Base-by-base conservation (phyloP, 2,797 vertebrate species). In the Pseudochromis fuscus region DNA sequence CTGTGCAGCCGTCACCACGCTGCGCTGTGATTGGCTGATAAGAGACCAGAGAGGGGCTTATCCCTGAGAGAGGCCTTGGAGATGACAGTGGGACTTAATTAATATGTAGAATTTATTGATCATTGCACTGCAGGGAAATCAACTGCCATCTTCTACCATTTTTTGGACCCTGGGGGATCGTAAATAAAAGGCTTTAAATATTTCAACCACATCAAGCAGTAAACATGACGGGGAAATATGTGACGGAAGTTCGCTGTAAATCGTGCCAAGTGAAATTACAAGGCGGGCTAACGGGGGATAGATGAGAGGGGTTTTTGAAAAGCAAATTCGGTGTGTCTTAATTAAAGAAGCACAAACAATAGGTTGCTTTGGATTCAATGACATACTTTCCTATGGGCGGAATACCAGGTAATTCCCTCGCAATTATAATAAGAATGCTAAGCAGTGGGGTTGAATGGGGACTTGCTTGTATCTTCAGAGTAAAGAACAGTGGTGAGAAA, bases 91-190 rank as follows among this genome's bases (percentile, higher is more conserved):
- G 67, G 87, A 91, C 82, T 89, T 91, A 93, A 94, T 93, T 91
- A 92, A 89, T 92, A 83, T 67, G 89, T 88, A 81, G 87, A 91
- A 93, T 92, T 90, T 90, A 93, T 94, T 87, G 90, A 92, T 92
- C 86, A 87, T 57, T 44, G 81, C 81, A 88, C 88, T 81, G 74
- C 82, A 44, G 89, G 90, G 89, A 93, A 91, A 93, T 88, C 75
- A 85, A 49, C 82, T 80, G 69, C 66, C 58, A 90, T 91, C 82
- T 84, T 87, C 68, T 58, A 58, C 49, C 44, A 59, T 75, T 83
- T 90, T 84, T 79, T 30, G 68, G 66, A 18, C 62, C 37, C 69
- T 0, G 12, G 63, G 57, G 80, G 72, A 75, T 48, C 72, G 45
- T 89, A 89, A 87, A 91, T 81, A 85, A 79, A 45, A 56, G 18